Conservation (phyloP, 2,113 vertebrate species). For the Myxocyprinus asiaticus region DNA sequence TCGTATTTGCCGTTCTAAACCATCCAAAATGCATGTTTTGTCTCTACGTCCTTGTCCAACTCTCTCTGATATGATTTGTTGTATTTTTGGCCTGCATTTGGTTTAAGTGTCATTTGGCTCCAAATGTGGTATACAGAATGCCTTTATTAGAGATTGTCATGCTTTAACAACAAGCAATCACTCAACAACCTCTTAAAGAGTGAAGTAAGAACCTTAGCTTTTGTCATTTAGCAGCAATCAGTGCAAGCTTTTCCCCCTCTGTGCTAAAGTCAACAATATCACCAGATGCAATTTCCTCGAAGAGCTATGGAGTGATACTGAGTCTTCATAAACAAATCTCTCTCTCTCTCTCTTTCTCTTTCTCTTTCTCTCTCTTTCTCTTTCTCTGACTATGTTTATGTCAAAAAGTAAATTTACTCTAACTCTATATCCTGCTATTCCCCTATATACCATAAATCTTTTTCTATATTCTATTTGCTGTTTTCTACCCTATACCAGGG, state of each 20-base stretch:
- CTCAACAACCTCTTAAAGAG: slow-evolving; percentile 51
- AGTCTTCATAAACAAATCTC: slow-evolving; percentile 15
- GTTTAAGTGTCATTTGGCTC: slow-evolving; percentile 36
- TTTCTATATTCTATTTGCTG: too few relatives aligned
- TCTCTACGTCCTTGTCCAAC: neutral
- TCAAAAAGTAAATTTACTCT: too few relatives aligned
- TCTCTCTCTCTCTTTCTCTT: neutral
- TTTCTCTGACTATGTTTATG: too few relatives aligned
- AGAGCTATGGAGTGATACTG: slow-evolving; percentile 39
- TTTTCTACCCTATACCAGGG: too few relatives aligned
- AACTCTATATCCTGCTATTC: too few relatives aligned
- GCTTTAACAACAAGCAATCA: slow-evolving; percentile 50
- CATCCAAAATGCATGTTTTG: neutral
- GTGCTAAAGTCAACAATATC: slow-evolving; percentile 55
- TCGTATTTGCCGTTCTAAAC: neutral
- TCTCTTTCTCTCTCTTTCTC: too few relatives aligned
- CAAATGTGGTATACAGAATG: slow-evolving; percentile 38
- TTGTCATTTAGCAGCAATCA: slow-evolving; percentile 51
- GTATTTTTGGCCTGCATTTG: slow-evolving; percentile 25
- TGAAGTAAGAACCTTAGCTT: slow-evolving; percentile 42
- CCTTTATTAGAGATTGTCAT: slow-evolving; percentile 55
- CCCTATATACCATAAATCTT: too few relatives aligned
- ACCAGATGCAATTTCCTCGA: slow-evolving; percentile 54
- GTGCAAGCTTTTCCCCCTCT: slow-evolving; percentile 47
- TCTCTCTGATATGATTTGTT: slow-evolving; percentile 35